Base-by-base conservation (phyloP, 1,140 invertebrate species). In the Bombus ignitus region DNA sequence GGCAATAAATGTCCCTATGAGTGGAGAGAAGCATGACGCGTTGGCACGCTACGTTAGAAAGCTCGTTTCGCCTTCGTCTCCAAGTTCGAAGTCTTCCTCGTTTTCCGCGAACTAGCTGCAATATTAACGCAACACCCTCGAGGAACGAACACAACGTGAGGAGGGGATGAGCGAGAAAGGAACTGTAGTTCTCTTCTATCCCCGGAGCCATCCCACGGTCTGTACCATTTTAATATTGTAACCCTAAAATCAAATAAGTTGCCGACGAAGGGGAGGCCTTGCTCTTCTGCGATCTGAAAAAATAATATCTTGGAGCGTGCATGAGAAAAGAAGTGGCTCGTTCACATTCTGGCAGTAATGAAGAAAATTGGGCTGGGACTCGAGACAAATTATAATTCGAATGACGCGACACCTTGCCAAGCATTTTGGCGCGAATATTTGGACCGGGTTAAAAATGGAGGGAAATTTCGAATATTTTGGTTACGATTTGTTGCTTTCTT, bases 171-270 rank as follows among this genome's bases (percentile, higher is more conserved):
- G 9, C 10, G 25, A 13, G 59, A n/a, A n/a, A 10, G 28, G 59
- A 12, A 62, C 0, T 10, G 28, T 73, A 42, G 53, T 78, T 73
- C 73, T 47, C 53, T n/a, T 62, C 59, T n/a, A 44, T 28, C 9
- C 57, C 6, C 10, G 1, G 10, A 57, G 85, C 59, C 59, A 53
- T 22, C 1, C 47, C 47, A 53, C 47, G 47, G 1, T 62, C 59
- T 42, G 37, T 47, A 15, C 75, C 72, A 71, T 87, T 85, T 87
- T 87, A 87, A 87, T 87, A 87, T 87, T 85, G 37, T 85, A 87
- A 72, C 71, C 83, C 77, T 53, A 66, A 83, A 87, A 85, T 87
- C 86, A 83, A 87, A 87, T 85, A 81, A 81, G 28, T 66, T 25
- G 42, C 25, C n/a, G 47, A 42, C 53, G 65, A 62, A 71, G 25